phyloP scores from a whole-genome alignment of 1,140 invertebrate species.

The Bursaphelenchus mucronatus region DNA sequence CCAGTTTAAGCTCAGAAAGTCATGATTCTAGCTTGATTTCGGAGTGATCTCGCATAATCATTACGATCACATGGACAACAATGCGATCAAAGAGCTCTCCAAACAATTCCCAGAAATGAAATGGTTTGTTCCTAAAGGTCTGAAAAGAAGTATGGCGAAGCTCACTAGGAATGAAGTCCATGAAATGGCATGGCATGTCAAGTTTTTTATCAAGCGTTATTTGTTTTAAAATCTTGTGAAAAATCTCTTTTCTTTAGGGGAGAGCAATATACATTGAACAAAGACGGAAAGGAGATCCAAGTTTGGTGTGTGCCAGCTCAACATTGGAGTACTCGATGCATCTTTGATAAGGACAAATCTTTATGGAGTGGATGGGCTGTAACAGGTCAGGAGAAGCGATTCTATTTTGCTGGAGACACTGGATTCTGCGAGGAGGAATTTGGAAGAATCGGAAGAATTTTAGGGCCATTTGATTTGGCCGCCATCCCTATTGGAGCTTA shows the following conservation, averaged over 20 bases:
- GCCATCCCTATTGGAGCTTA: constrained; percentile 51
- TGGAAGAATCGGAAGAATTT: constrained; percentile 29
- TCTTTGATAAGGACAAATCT: constrained; percentile 39
- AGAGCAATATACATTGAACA: constrained; percentile 17
- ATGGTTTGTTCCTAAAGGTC: constrained; percentile 45
- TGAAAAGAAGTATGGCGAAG: constrained; percentile 22
- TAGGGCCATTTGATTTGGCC: constrained; percentile 41
- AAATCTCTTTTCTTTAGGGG: constrained; percentile 36
- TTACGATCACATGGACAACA: constrained; percentile 43
- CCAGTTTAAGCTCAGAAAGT: neutral
- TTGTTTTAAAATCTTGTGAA: neutral
- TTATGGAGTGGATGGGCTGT: constrained; percentile 46
- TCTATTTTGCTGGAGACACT: constrained; percentile 47
- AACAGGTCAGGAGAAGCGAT: constrained; percentile 28
- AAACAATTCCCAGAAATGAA: constrained; percentile 34
- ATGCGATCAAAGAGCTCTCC: constrained; percentile 31
- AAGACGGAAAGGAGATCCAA: constrained; percentile 26
- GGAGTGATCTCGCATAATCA: constrained; percentile 49
- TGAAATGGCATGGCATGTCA: constrained; percentile 33
- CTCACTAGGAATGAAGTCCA: constrained; percentile 17
- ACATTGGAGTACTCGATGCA: constrained; percentile 38
- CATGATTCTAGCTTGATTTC: constrained; percentile 35
- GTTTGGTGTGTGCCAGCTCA: constrained; percentile 41
- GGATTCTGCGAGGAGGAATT: constrained; percentile 48
- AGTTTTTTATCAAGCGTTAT: neutral